Evolutionary conservation across 2,797 vertebrate species (phyloP).

Genomic region (Denticeps clupeoides): DNA sequence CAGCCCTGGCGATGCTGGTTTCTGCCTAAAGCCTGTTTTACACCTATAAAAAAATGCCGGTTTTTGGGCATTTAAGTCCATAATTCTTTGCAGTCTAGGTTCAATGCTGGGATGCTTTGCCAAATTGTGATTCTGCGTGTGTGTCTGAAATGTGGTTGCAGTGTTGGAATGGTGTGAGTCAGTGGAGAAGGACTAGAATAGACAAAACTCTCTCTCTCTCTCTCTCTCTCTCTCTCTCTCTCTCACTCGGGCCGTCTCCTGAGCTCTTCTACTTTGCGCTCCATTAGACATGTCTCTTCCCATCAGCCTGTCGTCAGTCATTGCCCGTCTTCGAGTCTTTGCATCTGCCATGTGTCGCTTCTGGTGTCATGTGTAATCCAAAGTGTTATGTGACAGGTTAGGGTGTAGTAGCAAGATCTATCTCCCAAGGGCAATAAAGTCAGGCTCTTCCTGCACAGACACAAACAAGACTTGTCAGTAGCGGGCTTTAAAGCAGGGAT

Average conservation of each 20-base stretch:
- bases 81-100: no score
- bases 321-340: slow-evolving; percentile 19
- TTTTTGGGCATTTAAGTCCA: no score
- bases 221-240: background rate
- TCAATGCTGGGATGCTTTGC: no score
- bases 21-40: no score
- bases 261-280: slow-evolving; percentile 65
- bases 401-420: no score
- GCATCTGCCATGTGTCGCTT: slow-evolving; percentile 1
- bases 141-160: background rate
- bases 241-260: slow-evolving; percentile 23
- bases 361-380: slow-evolving; percentile 49
- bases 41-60: no score
- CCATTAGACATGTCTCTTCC: slow-evolving; percentile 71
- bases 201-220: background rate
- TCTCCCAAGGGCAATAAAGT: no score
- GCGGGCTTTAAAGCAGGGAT: no score
- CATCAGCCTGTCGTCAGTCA: slow-evolving; percentile 58
- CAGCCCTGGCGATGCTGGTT: no score
- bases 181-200: background rate
- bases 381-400: slow-evolving; percentile 37
- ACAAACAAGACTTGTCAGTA: no score
- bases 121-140: no score
- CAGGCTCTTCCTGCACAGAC: no score
- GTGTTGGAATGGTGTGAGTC: background rate